Percentiles rank a stretch among this genome's conserved stretches.
Evolutionary conservation across 2,113 vertebrate species (phyloP).

Genomic region (Nanger granti): DNA sequence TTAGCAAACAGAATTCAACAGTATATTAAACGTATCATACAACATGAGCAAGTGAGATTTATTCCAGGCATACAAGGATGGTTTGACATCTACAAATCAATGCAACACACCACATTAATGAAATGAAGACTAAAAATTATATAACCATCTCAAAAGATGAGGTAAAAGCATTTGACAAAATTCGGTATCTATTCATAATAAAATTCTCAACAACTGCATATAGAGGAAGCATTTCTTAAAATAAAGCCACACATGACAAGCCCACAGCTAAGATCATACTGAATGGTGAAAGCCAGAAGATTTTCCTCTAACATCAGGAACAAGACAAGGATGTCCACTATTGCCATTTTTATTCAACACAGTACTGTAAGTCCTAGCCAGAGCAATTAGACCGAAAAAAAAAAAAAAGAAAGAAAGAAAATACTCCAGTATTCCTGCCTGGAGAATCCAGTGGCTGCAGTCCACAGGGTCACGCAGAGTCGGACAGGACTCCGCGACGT

Average conservation of each 20-base stretch:
- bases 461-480: neutral
- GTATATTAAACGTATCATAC: neutral
- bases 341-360: neutral
- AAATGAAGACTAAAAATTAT: neutral
- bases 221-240: neutral
- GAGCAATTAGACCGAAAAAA: neutral
- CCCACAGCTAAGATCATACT: neutral
- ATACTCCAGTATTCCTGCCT: neutral
- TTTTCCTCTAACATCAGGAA: neutral
- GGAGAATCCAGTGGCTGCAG: neutral
- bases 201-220: neutral
- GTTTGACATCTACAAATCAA: neutral
- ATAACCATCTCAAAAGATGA: neutral
- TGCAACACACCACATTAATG: neutral
- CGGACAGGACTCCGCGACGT: accelerated
- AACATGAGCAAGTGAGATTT: neutral
- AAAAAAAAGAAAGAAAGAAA: neutral
- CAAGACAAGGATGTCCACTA: neutral
- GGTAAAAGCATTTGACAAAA: neutral
- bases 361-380: neutral
- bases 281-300: neutral
- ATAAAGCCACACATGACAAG: neutral
- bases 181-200: neutral
- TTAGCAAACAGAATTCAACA: neutral
- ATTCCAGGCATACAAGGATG: neutral